These are phyloP conservation scores for Macropus fuliginosus DNA, from an alignment of 2,797 vertebrate genomes.

Conservation along the genomic window DNA sequence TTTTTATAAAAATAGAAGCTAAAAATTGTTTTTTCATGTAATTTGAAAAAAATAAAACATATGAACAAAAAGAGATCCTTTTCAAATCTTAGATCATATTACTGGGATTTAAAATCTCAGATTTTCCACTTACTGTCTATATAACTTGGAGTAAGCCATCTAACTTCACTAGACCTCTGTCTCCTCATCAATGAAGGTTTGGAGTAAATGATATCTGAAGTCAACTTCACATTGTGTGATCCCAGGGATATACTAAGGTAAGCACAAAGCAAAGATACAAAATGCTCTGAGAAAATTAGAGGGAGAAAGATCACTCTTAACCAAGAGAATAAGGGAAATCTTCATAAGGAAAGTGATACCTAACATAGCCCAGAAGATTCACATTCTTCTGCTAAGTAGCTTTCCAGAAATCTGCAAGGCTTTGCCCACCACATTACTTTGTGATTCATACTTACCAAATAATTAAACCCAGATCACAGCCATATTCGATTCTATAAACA, in stretches of 20 bases:
- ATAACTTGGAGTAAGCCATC: not conserved
- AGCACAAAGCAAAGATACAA: not conserved
- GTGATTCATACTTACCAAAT: conserved; percentile 32
- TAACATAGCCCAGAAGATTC: not conserved
- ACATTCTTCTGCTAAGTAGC: not conserved
- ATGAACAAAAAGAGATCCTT: not conserved
- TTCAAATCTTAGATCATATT: not conserved
- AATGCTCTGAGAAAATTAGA: not conserved
- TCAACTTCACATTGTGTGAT: not conserved
- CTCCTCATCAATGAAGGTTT: not conserved
- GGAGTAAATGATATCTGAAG: not conserved
- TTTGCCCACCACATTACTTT: conserved; percentile 25
- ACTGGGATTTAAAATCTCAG: not conserved
- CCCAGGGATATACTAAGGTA: not conserved
- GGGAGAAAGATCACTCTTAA: not conserved
- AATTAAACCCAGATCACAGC: not conserved
- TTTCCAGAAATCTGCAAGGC: conserved; percentile 29
- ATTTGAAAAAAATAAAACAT: not conserved
- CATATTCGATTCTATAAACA: not conserved
- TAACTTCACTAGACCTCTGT: not conserved
- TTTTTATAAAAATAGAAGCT: too few species aligned
- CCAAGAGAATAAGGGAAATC: not conserved
- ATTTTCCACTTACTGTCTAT: not conserved
- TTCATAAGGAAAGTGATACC: not conserved
- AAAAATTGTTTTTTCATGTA: too few species aligned